These are phyloP conservation scores for Cariama cristata DNA, from an alignment of 2,113 vertebrate species.

Conservation along the genomic window DNA sequence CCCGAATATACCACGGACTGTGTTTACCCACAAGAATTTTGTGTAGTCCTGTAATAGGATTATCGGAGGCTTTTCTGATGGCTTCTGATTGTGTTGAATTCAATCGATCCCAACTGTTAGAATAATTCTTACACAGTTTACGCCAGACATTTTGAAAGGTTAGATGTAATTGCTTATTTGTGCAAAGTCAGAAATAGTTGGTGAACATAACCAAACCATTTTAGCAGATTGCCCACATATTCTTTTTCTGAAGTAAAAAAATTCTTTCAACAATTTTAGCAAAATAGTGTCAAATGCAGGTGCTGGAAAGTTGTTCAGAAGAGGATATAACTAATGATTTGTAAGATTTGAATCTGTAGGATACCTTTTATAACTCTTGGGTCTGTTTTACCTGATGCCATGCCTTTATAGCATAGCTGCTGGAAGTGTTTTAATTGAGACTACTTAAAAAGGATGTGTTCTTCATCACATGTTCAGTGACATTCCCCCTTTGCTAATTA, in stretches of 20 bases:
- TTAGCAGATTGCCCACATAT: not conserved
- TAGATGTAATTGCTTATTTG: not conserved
- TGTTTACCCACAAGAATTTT: not conserved
- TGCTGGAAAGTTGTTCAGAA: not conserved
- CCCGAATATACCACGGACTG: not conserved
- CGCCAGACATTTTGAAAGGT: not conserved
- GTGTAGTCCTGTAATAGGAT: not conserved
- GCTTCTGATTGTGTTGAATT: not conserved
- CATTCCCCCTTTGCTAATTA: not conserved
- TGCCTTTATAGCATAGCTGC: not conserved
- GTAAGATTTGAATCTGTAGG: not conserved
- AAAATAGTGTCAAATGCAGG: not conserved
- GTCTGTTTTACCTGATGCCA: not conserved
- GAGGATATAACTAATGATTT: not conserved
- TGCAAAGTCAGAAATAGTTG: not conserved
- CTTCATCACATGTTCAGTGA: not conserved
- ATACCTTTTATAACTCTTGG: not conserved
- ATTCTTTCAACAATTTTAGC: not conserved
- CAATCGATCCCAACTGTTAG: not conserved
- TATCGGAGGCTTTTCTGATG: not conserved
- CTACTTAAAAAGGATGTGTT: not conserved
- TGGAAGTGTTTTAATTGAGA: not conserved
- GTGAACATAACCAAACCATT: not conserved
- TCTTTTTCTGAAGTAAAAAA: not conserved
- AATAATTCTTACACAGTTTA: not conserved